Base-by-base conservation (phyloP, 2,888 invertebrate genomes). In the Trissoscelio sp. region DNA sequence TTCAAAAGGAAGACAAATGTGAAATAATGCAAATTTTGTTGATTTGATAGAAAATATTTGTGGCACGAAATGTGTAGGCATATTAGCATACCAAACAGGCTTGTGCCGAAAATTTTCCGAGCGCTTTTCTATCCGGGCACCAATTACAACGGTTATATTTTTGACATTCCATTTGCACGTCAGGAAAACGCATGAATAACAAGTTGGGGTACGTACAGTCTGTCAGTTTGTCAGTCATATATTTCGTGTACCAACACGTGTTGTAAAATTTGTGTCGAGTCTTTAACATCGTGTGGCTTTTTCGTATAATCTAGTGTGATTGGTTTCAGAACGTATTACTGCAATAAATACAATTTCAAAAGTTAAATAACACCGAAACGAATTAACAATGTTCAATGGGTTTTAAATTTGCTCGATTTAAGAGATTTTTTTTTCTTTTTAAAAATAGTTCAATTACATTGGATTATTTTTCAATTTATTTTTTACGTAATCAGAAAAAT, bases 151-250 rank as follows among this genome's bases (percentile, higher is more conserved):
- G 37, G 46, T 70, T 70, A 48, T 70, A 70, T 70, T 70, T 70
- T 70, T 70, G 70, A 70, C 70, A 70, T 70, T 70, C 70, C 70
- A 70, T 72, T 72, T 60, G 72, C 58, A 51, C 60, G 72, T 72
- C 51, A 42, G 72, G 20, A 72, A 72, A 72, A 72, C 28, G 60
- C 48, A 72, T 72, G 58, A 58, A 60, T 72, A 72, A 73, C 73
- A 64, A 73, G 73, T 64, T 53, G 73, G 46, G 51, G 31, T 42
- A 64, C 46, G 55, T 46, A 55, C 31, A 28, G 62, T 73, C 64
- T 73, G 73, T 73, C 73, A 55, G 73, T 73, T 73, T 73, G 73
- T 64, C 64, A 64, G 73, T 55, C 55, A 55, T 64, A 64, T 64
- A 73, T 73, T 73, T 55, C 55, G 64, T 28, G 34, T 34, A 53